phyloP scores from a whole-genome alignment of 30 jellyfish, hydroid and myxozoan species.

The Catostylus mosaicus region DNA sequence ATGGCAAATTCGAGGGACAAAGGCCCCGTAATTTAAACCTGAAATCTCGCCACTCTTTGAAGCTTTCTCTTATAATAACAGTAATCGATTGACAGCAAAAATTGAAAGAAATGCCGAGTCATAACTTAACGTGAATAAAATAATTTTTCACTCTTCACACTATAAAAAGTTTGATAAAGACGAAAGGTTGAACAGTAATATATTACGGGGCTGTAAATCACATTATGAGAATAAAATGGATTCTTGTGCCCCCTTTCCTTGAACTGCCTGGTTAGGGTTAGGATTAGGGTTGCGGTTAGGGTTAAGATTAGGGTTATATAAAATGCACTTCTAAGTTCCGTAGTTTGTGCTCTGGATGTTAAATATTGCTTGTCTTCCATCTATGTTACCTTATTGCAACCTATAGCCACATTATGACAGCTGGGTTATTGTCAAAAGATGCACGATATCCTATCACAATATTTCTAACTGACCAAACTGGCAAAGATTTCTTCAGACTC shows the following conservation, averaged over 20 bases:
- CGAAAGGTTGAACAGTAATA: too few species aligned
- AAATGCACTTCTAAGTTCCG: background rate
- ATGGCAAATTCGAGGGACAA: background rate
- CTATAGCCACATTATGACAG: background rate
- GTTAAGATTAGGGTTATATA: background rate
- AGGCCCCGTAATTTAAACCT: background rate
- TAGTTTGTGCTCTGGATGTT: too few species aligned
- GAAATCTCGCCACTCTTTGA: background rate
- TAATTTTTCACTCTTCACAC: too few species aligned
- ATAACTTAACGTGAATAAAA: too few species aligned
- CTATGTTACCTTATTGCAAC: background rate
- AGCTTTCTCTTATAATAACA: too few species aligned
- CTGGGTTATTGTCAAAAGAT: background rate
- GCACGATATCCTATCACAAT: constrained; percentile 3
- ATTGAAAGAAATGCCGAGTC: too few species aligned
- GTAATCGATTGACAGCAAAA: too few species aligned
- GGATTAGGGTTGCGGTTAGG: background rate
- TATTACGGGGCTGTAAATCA: too few species aligned
- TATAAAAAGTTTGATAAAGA: too few species aligned
- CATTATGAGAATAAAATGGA: too few species aligned
- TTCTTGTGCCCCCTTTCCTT: background rate
- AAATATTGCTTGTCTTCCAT: too few species aligned
- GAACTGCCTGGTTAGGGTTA: background rate
- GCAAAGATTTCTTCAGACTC: background rate
- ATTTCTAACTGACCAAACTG: background rate